Evolutionary conservation across 2,797 vertebrate species (phyloP).

Genomic region (Falco concolor): DNA sequence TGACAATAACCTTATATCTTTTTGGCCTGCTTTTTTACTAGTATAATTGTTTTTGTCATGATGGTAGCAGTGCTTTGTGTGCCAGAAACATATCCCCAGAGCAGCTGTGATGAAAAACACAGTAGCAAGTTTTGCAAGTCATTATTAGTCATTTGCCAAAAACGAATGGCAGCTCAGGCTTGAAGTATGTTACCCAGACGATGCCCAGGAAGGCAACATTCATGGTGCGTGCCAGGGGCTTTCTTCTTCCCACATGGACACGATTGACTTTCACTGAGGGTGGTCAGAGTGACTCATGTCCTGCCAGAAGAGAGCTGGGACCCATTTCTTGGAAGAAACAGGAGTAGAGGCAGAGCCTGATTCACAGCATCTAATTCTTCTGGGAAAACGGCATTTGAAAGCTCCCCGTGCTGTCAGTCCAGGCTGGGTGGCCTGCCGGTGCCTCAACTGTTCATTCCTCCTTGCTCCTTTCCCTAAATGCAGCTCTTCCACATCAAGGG

Average conservation of each 20-base stretch:
- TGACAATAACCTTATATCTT: background rate
- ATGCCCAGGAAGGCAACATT: background rate
- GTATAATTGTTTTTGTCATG: conserved; percentile 11
- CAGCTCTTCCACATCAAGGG: background rate
- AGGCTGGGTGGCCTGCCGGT: background rate
- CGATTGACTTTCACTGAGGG: background rate
- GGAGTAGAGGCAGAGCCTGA: background rate
- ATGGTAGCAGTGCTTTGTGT: conserved; percentile 14
- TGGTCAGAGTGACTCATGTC: conserved; percentile 10
- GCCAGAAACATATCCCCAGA: conserved; percentile 28
- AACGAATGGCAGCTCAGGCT: conserved; percentile 3
- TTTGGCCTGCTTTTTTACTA: background rate
- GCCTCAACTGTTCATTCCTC: background rate
- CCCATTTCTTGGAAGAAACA: background rate
- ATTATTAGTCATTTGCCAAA: conserved; percentile 23
- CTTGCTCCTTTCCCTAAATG: background rate
- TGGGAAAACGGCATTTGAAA: background rate
- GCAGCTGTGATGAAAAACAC: conserved; percentile 28
- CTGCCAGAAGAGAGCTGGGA: conserved; percentile 1
- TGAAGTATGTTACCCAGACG: background rate
- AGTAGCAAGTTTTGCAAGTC: conserved; percentile 39
- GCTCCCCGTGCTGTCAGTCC: background rate
- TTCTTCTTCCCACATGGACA: background rate
- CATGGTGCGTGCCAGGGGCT: background rate
- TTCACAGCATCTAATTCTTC: background rate